Conservation (phyloP, 2,797 vertebrate species). For the Tinamus major region DNA sequence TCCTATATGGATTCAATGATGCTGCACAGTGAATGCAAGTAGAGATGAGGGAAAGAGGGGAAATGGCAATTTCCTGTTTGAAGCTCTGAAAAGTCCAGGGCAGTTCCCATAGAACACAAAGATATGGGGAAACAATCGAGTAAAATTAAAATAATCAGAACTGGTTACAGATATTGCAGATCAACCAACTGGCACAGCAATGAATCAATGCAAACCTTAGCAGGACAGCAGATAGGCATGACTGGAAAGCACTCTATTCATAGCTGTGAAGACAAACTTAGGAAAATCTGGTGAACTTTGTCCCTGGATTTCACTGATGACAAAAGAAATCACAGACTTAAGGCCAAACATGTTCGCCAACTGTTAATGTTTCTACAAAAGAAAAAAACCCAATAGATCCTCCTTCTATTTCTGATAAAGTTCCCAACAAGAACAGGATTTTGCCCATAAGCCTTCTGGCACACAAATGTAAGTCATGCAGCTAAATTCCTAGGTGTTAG, state of each 20-base stretch:
- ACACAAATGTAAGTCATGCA: background rate
- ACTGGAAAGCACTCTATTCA: background rate
- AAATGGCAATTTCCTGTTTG: background rate
- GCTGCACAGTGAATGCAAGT: background rate
- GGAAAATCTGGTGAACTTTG: background rate
- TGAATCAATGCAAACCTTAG: background rate
- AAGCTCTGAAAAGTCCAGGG: background rate
- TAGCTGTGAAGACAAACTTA: background rate
- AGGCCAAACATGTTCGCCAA: background rate
- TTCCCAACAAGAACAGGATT: background rate
- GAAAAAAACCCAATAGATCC: background rate
- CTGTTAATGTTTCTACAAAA: background rate
- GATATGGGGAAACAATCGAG: background rate
- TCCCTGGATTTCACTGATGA: background rate
- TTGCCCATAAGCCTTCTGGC: background rate
- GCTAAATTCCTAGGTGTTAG: slow-evolving; percentile 32
- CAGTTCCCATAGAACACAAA: accelerated
- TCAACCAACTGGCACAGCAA: accelerated
- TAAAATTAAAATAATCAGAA: background rate
- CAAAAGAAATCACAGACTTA: background rate
- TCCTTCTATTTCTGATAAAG: background rate
- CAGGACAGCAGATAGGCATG: background rate
- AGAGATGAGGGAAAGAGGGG: background rate
- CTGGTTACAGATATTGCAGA: background rate
- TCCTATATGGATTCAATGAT: background rate